These are phyloP conservation scores for Acridotheres tristis DNA, from an alignment of 2,797 vertebrate genomes.

Conservation along the genomic window DNA sequence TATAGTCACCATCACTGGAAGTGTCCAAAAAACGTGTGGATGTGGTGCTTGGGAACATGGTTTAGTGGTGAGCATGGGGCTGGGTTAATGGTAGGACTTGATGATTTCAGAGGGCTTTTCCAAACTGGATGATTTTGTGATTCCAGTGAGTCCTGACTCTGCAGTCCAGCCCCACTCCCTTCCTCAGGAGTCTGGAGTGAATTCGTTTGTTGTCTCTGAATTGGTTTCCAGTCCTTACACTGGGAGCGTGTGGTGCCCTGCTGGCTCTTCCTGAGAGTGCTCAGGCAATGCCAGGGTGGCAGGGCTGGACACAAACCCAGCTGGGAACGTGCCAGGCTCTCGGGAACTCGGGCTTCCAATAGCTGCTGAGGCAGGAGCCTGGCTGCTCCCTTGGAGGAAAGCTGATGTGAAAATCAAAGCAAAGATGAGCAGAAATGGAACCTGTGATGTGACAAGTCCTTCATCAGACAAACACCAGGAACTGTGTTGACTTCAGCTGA, in stretches of 20 bases:
- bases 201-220: background rate
- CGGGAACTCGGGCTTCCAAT: background rate
- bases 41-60: accelerated
- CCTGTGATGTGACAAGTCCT: background rate
- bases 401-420: background rate
- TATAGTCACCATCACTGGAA: background rate
- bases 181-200: background rate
- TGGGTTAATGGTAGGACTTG: background rate
- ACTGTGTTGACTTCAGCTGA: background rate
- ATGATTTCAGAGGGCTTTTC: background rate
- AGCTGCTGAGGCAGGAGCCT: background rate
- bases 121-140: background rate
- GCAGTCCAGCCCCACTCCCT: background rate
- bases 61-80: accelerated
- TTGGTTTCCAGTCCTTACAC: background rate
- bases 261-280: background rate
- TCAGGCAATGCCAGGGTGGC: background rate
- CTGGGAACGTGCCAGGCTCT: background rate
- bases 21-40: background rate
- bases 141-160: background rate
- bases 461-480: background rate
- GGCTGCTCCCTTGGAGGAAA: background rate
- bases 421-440: background rate
- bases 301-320: background rate
- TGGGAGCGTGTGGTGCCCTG: background rate